A percentile compares a stretch with the other conserved stretches of the same genome.
These are phyloP conservation scores for Pandemis corylana DNA, from an alignment of 2,888 invertebrate species.

Conservation along the genomic window DNA sequence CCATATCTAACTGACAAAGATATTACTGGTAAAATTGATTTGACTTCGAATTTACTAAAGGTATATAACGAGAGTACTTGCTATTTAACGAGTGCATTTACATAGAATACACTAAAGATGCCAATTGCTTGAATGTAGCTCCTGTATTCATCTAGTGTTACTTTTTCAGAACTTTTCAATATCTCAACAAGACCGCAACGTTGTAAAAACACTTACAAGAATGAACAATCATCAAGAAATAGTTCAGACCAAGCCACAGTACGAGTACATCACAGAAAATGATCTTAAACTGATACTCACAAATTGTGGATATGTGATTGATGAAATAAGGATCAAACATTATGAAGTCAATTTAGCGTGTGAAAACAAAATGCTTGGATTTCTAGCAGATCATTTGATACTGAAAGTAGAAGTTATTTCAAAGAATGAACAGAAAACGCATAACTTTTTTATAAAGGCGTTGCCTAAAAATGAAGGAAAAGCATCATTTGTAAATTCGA, in stretches of 20 bases:
- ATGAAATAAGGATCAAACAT: slow-evolving; percentile 51
- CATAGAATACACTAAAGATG: too few relatives aligned
- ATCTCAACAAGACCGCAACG: not conserved
- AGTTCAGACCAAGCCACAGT: not conserved
- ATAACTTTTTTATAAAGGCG: not conserved
- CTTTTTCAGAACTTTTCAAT: too few relatives aligned
- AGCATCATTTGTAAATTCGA: not conserved
- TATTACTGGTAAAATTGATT: too few relatives aligned
- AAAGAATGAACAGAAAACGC: slow-evolving; percentile 38
- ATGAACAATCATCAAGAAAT: not conserved
- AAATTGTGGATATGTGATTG: slow-evolving; percentile 13
- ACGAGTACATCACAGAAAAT: not conserved
- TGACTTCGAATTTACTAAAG: too few relatives aligned
- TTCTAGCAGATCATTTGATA: slow-evolving; percentile 73
- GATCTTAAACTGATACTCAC: not conserved
- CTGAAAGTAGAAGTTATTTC: slow-evolving; percentile 57
- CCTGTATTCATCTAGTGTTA: too few relatives aligned
- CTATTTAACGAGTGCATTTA: too few relatives aligned
- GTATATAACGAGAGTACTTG: too few relatives aligned
- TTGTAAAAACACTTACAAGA: not conserved
- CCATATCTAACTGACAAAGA: too few relatives aligned
- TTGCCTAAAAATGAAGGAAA: not conserved
- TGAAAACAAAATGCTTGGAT: slow-evolving; percentile 73
- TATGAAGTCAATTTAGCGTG: slow-evolving; percentile 64
- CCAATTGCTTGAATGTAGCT: not conserved